Base-by-base conservation (phyloP, 2,113 vertebrate genomes). In the Eclectus roratus region DNA sequence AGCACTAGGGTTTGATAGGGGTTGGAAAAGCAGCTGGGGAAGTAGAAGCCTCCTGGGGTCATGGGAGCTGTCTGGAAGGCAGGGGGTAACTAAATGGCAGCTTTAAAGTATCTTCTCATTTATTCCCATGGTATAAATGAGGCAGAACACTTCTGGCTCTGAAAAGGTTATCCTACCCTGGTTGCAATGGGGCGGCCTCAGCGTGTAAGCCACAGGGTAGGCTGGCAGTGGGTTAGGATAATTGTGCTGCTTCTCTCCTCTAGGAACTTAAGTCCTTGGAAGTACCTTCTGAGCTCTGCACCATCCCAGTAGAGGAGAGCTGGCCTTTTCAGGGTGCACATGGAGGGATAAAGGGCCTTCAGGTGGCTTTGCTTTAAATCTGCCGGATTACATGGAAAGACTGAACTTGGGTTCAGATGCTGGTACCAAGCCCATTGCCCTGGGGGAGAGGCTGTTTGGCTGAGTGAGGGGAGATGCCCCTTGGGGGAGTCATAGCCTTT, bases 391-490 rank as follows among this genome's bases (percentile, higher is more conserved):
- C 50, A 24, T 0, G 1, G 25, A 53, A 25, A 20, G 37, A 24
- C 18, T 83, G 58, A 56, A 13, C 27, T 37, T 33, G 39, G 33
- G 20, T 82, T 88, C 74, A 52, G 72, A 47, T 81, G 50, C 89
- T 83, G 86, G 46, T 66, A 29, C 60, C 0, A 5, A 92, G 39
- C 20, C n/a, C 43, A 2, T 71, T 0, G 0, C 35, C 14, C 58
- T 27, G 10, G 23, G 23, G 70, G 24, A 89, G 27, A 71, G 52
- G 11, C 27, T 74, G 44, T 23, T 71, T 9, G 37, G n/a, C 14
- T 52, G 81, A 69, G 35, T 6, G 64, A 68, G 41, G 53, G 58
- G 53, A 83, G 21, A 16, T 82, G 63, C 5, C 49, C 46, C 52
- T 39, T n/a, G 43, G 77, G 18, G 43, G 29, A 84, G 64, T 83